Conservation (phyloP, 2,113 vertebrate genomes). For the Macaca nemestrina region DNA sequence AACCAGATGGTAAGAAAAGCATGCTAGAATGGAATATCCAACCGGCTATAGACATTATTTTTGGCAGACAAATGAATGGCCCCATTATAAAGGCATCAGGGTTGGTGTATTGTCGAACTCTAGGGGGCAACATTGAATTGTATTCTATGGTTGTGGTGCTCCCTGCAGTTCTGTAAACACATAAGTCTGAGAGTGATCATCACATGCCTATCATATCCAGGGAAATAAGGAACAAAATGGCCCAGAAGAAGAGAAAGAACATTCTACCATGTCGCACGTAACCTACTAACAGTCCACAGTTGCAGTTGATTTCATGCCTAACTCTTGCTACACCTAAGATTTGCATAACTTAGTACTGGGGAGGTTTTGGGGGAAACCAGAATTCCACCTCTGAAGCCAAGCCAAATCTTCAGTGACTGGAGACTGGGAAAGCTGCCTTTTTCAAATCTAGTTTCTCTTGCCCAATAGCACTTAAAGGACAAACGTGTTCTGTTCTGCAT, state of each 20-base stretch:
- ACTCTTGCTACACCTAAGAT: slow-evolving; percentile 63
- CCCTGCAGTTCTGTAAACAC: background rate
- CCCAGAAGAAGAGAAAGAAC: background rate
- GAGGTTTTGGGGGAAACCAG: slow-evolving; percentile 70
- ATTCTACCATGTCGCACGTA: background rate
- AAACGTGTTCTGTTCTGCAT: slow-evolving; percentile 66
- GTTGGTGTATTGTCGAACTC: background rate
- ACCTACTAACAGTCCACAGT: background rate
- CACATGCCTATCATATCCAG: background rate
- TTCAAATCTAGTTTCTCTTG: slow-evolving; percentile 65
- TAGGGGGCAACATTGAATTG: background rate
- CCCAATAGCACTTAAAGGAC: slow-evolving; percentile 52
- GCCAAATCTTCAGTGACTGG: slow-evolving; percentile 45
- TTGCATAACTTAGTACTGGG: slow-evolving; percentile 70
- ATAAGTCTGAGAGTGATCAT: background rate
- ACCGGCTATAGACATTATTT: background rate
- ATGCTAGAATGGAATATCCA: background rate
- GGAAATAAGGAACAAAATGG: background rate
- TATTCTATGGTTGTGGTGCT: background rate
- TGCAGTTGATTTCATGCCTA: slow-evolving; percentile 37
- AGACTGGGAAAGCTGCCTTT: slow-evolving; percentile 52
- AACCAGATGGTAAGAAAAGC: background rate
- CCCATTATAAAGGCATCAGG: background rate
- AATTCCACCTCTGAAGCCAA: slow-evolving; percentile 55
- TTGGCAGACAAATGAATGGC: background rate